Evolutionary conservation across 1,140 invertebrate genomes (phyloP), one percentile per base, ranked within the genome.

Genomic region (Procambarus virginalis): DNA sequence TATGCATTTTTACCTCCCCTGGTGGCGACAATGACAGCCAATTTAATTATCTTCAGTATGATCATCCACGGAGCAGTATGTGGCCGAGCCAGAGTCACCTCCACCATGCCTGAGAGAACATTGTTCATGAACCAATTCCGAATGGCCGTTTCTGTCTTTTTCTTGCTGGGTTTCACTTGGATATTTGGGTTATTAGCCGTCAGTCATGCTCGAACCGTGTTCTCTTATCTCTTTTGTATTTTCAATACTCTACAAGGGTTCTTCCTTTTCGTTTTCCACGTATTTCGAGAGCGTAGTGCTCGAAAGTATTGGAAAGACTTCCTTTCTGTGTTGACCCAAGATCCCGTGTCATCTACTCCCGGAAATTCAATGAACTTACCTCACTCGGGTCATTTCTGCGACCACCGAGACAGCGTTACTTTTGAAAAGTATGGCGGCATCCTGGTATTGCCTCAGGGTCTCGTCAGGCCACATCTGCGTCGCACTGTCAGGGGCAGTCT

Each of bases 71-170:
- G 93, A 45, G 94, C 94, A 68, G 93, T 93, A 10, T 94, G 93
- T 94, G 94, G 94, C 91, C 94, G 93, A 88, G 92, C 51, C 49
- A 93, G 51, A 3, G 87, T 95, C 14, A 92, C 93, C 10, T 93
- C 92, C 78, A 95, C 93, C 86, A 93, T 94, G 92, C 92, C 92
- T 22, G 93, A 94, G 86, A 91, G 92, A 20, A 93, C 93, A 20
- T 92, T 94, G 34, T 92, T 93, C 17, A 93, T 94, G 80, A 93
- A 93, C 9, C 94, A 94, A 78, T 89, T 94, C 9, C 93, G 94
- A 58, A 94, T 94, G 22, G 94, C 94, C 17, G 92, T 94, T 49
- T 94, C 94, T 34, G 93, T 94, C 77, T 94, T 94, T 91, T 93
- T 94, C 45, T 86, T 95, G 5, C 78, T 93, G 9, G 93, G 94